A percentile compares a stretch with the other conserved stretches of the same genome.
Conservation (phyloP, 2,797 vertebrate species). For the Chrosomus eos region DNA sequence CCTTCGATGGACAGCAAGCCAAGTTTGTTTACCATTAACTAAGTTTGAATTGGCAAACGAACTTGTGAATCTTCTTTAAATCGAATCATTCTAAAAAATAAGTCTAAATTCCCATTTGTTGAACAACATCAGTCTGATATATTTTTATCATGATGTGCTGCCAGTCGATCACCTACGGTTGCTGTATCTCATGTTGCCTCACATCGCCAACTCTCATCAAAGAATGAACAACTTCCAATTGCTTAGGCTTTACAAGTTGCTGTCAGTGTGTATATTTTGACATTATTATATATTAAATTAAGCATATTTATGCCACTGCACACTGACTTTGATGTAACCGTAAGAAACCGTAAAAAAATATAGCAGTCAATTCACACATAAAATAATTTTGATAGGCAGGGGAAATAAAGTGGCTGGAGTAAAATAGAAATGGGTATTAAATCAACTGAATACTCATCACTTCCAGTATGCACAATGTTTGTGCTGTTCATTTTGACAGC, state of each 20-base stretch:
- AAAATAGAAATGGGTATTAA: not conserved
- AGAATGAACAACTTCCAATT: not conserved
- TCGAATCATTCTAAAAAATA: not conserved
- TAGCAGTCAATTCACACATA: not conserved
- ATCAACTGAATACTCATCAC: not conserved
- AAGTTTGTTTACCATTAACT: too few species aligned
- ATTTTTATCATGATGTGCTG: not conserved
- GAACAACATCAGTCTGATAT: not conserved
- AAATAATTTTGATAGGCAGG: not conserved
- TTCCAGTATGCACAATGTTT: not conserved
- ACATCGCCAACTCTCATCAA: conserved; percentile 6
- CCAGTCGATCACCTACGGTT: not conserved
- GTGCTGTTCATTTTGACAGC: not conserved
- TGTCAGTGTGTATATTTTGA: not conserved
- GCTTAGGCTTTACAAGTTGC: not conserved
- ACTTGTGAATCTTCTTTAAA: not conserved
- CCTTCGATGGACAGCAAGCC: too few species aligned
- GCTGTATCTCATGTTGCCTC: not conserved
- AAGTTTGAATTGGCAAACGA: too few species aligned
- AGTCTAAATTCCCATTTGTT: not conserved
- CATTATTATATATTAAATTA: not conserved
- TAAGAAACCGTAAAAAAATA: too few species aligned
- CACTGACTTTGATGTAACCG: not conserved
- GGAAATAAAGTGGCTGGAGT: not conserved
- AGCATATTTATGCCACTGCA: not conserved